Percentiles rank a stretch among this genome's conserved stretches.
Evolutionary conservation across 2,888 invertebrate genomes (phyloP).

Genomic region (Phengaris alcon): DNA sequence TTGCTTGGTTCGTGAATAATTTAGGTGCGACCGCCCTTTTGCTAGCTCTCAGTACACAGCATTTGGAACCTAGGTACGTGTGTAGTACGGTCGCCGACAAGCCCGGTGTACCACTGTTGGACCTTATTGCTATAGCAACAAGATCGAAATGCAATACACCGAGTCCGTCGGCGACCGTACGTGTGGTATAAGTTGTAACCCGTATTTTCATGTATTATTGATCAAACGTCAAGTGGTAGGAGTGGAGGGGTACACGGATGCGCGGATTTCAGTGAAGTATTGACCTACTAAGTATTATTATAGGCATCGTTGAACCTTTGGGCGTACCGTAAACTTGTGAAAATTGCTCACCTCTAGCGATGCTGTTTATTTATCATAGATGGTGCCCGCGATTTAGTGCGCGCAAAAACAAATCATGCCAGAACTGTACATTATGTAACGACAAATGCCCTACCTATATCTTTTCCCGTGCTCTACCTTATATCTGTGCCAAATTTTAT

Average conservation of each 20-base stretch:
- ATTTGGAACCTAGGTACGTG: slow-evolving; percentile 31
- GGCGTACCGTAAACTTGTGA: background rate
- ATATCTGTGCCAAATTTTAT: no score
- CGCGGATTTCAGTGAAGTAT: slow-evolving; percentile 28
- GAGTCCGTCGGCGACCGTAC: no score
- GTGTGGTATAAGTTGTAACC: background rate
- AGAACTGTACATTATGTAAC: no score
- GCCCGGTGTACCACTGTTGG: no score
- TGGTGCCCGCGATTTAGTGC: no score
- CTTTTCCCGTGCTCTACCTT: no score
- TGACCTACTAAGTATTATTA: slow-evolving; percentile 23
- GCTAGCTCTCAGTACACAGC: slow-evolving; percentile 44
- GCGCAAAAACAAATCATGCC: no score
- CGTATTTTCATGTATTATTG: slow-evolving; percentile 29
- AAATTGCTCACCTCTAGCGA: no score
- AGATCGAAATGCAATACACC: no score
- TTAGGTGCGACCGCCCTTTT: slow-evolving; percentile 71
- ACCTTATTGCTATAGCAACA: no score
- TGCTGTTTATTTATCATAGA: background rate
- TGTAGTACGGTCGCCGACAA: background rate
- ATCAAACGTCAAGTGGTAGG: slow-evolving; percentile 33
- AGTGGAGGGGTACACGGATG: background rate
- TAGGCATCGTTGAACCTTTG: slow-evolving; percentile 1
- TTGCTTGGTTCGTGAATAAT: slow-evolving; percentile 69
- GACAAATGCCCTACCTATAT: no score